Evolutionary conservation across 2,113 vertebrate species (phyloP).

Genomic region (Mesoclemmys tuberculata): DNA sequence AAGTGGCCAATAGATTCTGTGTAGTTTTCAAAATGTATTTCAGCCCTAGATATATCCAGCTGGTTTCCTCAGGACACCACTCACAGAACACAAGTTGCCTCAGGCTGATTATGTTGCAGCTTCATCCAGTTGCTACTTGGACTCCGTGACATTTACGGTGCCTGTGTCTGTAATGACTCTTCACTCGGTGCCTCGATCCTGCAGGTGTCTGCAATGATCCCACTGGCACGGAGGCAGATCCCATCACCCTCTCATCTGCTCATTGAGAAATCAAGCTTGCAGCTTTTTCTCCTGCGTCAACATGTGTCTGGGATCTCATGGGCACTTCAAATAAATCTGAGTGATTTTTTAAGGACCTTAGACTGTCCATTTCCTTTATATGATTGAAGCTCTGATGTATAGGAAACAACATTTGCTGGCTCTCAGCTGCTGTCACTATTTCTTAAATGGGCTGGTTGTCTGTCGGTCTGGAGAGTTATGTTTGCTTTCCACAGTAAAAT

Average conservation of each 20-base stretch:
- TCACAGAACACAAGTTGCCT: rapidly evolving
- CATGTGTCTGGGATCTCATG: constrained; percentile 22
- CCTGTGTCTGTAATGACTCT: background rate
- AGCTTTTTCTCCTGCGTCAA: constrained; percentile 21
- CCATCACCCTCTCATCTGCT: background rate
- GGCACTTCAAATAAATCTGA: background rate
- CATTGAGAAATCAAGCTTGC: constrained; percentile 21
- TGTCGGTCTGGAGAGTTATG: background rate
- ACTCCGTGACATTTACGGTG: background rate
- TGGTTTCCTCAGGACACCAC: background rate
- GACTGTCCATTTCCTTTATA: constrained; percentile 45
- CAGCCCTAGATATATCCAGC: background rate
- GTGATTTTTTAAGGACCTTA: constrained; percentile 51
- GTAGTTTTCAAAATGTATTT: background rate
- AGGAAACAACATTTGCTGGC: background rate
- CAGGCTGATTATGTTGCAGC: background rate
- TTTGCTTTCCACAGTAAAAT: constrained; percentile 7
- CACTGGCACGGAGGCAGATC: background rate
- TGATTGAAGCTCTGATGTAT: background rate
- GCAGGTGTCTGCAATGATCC: background rate
- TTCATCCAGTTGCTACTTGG: background rate
- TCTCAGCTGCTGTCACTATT: background rate
- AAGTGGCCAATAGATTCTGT: background rate
- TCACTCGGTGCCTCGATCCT: background rate
- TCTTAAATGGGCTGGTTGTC: background rate